phyloP scores from a whole-genome alignment of 2,888 invertebrate genomes.

The Panzeria rudis region DNA sequence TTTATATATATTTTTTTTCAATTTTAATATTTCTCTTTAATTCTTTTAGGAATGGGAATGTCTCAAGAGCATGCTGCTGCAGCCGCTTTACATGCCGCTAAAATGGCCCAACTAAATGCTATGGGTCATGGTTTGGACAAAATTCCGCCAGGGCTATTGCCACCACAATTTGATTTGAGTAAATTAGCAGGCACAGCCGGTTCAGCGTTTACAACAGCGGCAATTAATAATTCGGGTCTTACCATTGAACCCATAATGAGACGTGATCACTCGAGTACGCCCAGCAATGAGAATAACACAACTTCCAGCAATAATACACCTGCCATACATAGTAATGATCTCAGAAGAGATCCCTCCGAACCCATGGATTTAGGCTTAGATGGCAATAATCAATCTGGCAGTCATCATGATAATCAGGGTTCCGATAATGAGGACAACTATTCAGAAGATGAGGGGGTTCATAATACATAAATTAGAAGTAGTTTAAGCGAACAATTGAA shows the following conservation, averaged over 20 bases:
- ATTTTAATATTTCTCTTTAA: slow-evolving; percentile 35
- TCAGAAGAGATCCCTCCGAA: slow-evolving; percentile 81
- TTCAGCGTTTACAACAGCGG: slow-evolving; percentile 65
- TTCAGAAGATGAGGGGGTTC: slow-evolving; percentile 83
- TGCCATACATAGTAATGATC: slow-evolving; percentile 76
- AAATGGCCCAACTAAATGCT: slow-evolving; percentile 90
- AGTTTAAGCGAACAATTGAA: slow-evolving; percentile 30
- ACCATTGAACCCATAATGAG: slow-evolving; percentile 82
- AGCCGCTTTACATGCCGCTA: slow-evolving; percentile 91
- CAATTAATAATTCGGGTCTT: slow-evolving; percentile 75
- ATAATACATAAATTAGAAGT: slow-evolving; percentile 79
- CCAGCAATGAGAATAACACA: slow-evolving; percentile 47
- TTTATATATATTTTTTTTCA: not conserved
- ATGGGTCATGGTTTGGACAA: slow-evolving; percentile 86
- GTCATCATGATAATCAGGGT: slow-evolving; percentile 80
- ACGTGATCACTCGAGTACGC: slow-evolving; percentile 77
- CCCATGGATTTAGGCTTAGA: slow-evolving; percentile 83
- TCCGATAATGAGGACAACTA: slow-evolving; percentile 83
- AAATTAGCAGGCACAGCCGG: slow-evolving; percentile 78
- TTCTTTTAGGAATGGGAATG: slow-evolving; percentile 85
- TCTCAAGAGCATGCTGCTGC: slow-evolving; percentile 88
- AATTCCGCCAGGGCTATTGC: slow-evolving; percentile 84
- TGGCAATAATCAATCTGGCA: slow-evolving; percentile 81
- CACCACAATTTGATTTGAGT: slow-evolving; percentile 83
- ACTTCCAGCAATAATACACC: slow-evolving; percentile 50